Evolutionary conservation across 2,888 invertebrate species (phyloP), one percentile per base, ranked within the genome.

Genomic region (Gymnoscelis rufifasciata): DNA sequence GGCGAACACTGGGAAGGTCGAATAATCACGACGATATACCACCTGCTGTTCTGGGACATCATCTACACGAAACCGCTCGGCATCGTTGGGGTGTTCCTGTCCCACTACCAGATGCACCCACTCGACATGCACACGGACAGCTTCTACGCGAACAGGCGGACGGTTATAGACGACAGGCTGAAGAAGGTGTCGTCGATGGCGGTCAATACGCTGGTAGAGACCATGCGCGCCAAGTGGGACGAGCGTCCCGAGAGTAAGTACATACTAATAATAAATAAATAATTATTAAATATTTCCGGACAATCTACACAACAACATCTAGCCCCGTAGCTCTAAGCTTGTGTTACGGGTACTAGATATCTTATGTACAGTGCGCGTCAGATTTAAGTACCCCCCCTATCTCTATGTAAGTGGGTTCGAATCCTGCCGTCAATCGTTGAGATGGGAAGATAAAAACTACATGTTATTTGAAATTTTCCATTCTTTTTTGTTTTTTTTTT

Each of bases 41-140:
- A 86, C 27, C 76, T 93, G 0, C 75, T 94, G 5, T 94, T 96
- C 74, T 96, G 95, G 95, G 93, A 95, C 56, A 91, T 95, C 1
- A 90, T 97, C 36, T 83, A 89, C 52, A 78, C 92, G 8, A 83
- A 87, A 38, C 78, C 83, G 0, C 81, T 88, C 0, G 68, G 66
- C 6, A 64, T 71, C 0, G 50, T 50, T 0, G 93, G 94, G 48
- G 83, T 90, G 7, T 96, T 94, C 74, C 81, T 93, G 31, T 90
- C 90, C 0, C 77, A 80, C 2, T 91, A 91, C 68, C 95, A 95
- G 71, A 52, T 50, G 19, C 87, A 82, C n/a, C 97, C 96, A 0
- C 76, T 94, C 3, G 96, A 97, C 77, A 74, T 96, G 59, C 90
- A 88, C 64, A 88, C 90, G 0, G 81, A 83, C 1, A 78, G 90